phyloP scores from a whole-genome alignment of 2,888 invertebrate genomes.

The Pantelozetes paolii region DNA sequence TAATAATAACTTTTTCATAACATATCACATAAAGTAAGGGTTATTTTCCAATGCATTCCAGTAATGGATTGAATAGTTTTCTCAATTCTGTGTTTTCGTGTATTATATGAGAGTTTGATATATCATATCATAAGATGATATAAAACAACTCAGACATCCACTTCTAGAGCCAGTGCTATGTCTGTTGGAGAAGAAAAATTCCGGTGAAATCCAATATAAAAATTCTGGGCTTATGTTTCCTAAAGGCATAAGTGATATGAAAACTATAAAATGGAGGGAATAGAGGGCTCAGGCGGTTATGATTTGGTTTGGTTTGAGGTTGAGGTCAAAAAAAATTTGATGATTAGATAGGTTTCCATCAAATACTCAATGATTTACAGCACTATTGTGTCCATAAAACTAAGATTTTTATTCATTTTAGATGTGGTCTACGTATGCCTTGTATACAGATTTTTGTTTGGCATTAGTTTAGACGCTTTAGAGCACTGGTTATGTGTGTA shows the following conservation, averaged over 20 bases:
- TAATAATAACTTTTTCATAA: no score
- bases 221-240: slow-evolving; percentile 24
- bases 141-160: not conserved
- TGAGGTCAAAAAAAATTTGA: slow-evolving; percentile 26
- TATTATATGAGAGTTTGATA: not conserved
- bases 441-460: not conserved
- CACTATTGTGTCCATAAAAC: not conserved
- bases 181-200: slow-evolving; percentile 10
- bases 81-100: not conserved
- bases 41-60: not conserved
- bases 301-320: slow-evolving; percentile 6
- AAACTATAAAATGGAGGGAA: slow-evolving; percentile 7
- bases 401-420: not conserved
- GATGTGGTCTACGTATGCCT: not conserved
- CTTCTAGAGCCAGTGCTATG: not conserved
- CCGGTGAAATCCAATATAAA: slow-evolving; percentile 4
- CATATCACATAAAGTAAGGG: not conserved
- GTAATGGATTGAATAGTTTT: slow-evolving; percentile 17
- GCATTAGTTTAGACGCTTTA: not conserved
- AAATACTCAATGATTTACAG: slow-evolving; percentile 23
- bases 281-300: not conserved
- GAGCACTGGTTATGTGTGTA: not conserved
- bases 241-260: slow-evolving; percentile 7
- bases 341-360: slow-evolving; percentile 23
- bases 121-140: not conserved